phyloP scores from a whole-genome alignment of 2,797 vertebrate genomes.

The Rhincodon typus region DNA sequence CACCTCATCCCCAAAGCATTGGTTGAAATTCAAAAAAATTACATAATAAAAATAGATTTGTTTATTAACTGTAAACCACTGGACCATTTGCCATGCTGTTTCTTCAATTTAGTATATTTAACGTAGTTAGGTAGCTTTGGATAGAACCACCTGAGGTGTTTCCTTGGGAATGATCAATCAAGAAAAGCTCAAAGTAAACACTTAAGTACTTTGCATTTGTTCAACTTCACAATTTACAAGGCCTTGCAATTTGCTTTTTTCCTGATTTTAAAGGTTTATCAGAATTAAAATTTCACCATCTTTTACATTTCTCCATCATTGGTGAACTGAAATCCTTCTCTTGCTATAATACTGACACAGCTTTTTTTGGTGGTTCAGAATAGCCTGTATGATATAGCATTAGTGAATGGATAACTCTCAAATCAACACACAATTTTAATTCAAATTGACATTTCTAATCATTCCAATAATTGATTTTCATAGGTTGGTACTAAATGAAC shows the following conservation, averaged over 20 bases:
- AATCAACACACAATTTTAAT: background rate
- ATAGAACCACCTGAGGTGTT: background rate
- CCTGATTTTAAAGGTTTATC: background rate
- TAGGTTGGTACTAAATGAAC: background rate
- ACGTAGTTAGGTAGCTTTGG: background rate
- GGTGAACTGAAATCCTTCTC: background rate
- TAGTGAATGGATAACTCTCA: background rate
- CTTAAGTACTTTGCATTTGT: background rate
- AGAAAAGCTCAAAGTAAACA: background rate
- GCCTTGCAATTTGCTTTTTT: background rate
- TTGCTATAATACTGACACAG: background rate
- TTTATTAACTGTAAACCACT: background rate
- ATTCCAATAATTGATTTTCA: background rate
- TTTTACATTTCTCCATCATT: background rate
- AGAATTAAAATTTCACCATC: background rate
- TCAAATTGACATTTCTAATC: background rate
- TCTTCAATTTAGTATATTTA: background rate
- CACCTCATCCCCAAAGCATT: background rate
- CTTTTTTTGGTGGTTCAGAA: background rate
- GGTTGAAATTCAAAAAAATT: background rate
- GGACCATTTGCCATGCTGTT: background rate
- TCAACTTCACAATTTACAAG: background rate
- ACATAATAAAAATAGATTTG: background rate
- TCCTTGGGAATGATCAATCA: background rate
- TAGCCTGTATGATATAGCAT: background rate